Conservation (phyloP, 2,797 vertebrate species). For the Limosa lapponica region DNA sequence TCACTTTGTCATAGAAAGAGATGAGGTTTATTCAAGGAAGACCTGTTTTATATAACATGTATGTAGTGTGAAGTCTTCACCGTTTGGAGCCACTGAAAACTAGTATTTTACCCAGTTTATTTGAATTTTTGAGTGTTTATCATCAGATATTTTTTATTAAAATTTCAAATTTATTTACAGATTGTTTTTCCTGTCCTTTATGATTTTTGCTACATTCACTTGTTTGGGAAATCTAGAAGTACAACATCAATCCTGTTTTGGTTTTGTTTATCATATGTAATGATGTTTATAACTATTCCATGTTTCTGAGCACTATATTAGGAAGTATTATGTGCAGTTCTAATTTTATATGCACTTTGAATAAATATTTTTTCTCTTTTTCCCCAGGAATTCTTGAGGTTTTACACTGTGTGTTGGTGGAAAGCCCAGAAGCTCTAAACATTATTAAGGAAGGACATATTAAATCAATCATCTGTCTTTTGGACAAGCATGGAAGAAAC, state of each 20-base stretch:
- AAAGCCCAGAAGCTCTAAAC: slow-evolving; percentile 96
- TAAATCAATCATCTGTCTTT: slow-evolving; percentile 94
- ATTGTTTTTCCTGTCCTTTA: background rate
- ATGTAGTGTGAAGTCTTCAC: background rate
- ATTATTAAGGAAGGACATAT: slow-evolving; percentile 98
- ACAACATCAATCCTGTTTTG: background rate
- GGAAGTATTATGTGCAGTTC: background rate
- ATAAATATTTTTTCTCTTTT: background rate
- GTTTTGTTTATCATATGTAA: background rate
- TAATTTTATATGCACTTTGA: background rate
- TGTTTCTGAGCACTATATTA: background rate
- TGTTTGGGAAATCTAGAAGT: background rate
- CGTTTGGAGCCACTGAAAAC: background rate
- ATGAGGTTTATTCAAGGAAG: no score
- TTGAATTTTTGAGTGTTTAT: background rate
- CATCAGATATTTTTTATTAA: background rate
- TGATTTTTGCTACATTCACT: background rate
- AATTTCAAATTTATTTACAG: background rate
- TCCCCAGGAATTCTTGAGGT: slow-evolving; percentile 91
- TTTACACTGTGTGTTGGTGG: slow-evolving; percentile 94
- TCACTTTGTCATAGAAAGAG: no score
- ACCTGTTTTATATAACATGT: background rate
- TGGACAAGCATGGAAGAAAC: slow-evolving; percentile 96
- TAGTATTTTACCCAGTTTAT: background rate
- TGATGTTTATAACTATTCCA: background rate